Evolutionary conservation across 2,888 invertebrate genomes (phyloP).

Genomic region (Chydorus sphaericus): DNA sequence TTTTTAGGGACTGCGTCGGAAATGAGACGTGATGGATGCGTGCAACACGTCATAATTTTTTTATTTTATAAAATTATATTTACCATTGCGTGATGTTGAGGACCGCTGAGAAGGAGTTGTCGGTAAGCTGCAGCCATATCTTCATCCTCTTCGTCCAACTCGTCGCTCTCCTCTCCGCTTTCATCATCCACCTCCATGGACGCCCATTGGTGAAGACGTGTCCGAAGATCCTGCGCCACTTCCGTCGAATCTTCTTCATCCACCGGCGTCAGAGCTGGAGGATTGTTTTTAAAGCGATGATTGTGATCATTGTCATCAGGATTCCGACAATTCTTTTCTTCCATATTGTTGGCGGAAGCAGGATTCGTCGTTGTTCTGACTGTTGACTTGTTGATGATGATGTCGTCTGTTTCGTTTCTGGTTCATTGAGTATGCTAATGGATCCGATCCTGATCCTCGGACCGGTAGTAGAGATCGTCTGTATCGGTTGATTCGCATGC

Average conservation of each 20-base stretch:
- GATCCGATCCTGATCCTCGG: slow-evolving; percentile 14
- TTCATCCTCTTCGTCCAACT: not conserved
- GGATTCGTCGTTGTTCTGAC: not conserved
- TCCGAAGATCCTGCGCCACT: not conserved
- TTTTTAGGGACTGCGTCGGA: slow-evolving; percentile 44
- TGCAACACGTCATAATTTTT: too few species aligned
- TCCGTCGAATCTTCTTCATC: not conserved
- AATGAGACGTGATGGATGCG: too few species aligned
- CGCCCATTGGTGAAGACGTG: not conserved
- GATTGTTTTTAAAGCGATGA: not conserved
- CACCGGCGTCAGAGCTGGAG: not conserved
- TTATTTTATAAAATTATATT: not conserved
- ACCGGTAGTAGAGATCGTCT: slow-evolving; percentile 13
- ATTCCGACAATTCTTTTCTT: not conserved
- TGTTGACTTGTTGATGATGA: not conserved
- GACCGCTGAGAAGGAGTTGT: not conserved
- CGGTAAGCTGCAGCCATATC: not conserved
- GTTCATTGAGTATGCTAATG: slow-evolving; percentile 5
- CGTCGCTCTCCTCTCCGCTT: not conserved
- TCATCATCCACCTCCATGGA: slow-evolving; percentile 2
- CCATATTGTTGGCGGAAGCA: not conserved
- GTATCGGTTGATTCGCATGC: slow-evolving; percentile 8
- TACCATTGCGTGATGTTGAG: not conserved
- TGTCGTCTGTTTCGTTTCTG: not conserved
- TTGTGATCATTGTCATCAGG: not conserved